A percentile compares a stretch with the other conserved stretches of the same genome.
Conservation (phyloP, 64 coral and sea anemone species). For the Orbicella faveolata region DNA sequence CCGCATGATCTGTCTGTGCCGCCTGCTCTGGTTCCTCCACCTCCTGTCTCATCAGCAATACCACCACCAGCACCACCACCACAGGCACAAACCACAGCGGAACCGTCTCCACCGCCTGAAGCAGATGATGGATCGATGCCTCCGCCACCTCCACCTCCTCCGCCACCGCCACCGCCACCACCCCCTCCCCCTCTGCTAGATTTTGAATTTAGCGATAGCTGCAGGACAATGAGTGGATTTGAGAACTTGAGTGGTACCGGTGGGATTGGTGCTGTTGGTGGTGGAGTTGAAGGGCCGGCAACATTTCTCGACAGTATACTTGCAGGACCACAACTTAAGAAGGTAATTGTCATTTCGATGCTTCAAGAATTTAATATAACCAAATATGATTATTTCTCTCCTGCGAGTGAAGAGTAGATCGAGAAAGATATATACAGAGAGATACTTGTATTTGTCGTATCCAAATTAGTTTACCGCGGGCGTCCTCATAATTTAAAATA, state of each 20-base stretch:
- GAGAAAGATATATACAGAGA: too few relatives aligned
- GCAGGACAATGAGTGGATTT: not conserved
- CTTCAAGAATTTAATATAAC: not conserved
- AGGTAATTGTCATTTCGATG: conserved; percentile 10
- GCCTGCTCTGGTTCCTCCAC: not conserved
- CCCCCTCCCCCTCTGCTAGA: conserved; percentile 19
- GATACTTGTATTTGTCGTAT: too few relatives aligned
- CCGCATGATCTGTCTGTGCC: not conserved
- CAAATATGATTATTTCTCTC: too few relatives aligned
- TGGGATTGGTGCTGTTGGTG: conserved; percentile 1
- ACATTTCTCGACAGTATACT: conserved; percentile 51
- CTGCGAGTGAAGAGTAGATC: too few relatives aligned
- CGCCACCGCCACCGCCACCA: conserved; percentile 36
- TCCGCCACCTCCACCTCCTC: not conserved
- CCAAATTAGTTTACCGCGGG: too few relatives aligned
- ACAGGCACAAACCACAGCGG: not conserved
- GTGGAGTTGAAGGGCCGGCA: not conserved
- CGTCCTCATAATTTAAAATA: too few relatives aligned
- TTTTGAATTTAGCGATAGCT: not conserved
- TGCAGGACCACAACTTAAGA: conserved; percentile 56
- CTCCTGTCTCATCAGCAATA: not conserved
- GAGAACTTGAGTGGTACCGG: not conserved
- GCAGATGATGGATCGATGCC: not conserved
- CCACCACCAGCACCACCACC: conserved; percentile 1
- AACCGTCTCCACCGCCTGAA: not conserved